Evolutionary conservation across 2,797 vertebrate species (phyloP).

Genomic region (Sebastes baramenuke): DNA sequence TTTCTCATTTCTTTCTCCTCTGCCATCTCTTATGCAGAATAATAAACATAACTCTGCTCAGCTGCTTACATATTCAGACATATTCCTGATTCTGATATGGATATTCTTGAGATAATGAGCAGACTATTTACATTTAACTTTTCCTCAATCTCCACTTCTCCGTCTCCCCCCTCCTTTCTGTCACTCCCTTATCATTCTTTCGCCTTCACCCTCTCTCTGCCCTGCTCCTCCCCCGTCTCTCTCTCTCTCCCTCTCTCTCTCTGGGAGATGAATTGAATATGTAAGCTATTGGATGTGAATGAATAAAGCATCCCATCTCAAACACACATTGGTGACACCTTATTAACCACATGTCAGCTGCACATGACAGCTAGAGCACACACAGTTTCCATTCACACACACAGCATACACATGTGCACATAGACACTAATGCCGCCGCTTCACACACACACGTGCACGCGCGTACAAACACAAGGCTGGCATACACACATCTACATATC

Average conservation of each 20-base stretch:
- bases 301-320: conserved; percentile 80
- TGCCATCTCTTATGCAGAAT: conserved; percentile 68
- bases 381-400: conserved; percentile 31
- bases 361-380: conserved; percentile 73
- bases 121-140: conserved; percentile 74
- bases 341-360: conserved; percentile 82
- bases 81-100: conserved; percentile 69
- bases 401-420: conserved; percentile 4
- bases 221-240: background rate
- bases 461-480: background rate
- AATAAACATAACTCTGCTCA: conserved; percentile 68
- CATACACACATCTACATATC: conserved; percentile 20
- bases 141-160: conserved; percentile 36
- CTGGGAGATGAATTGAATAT: conserved; percentile 77
- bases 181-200: conserved; percentile 53
- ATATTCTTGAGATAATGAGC: conserved; percentile 76
- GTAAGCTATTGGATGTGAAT: conserved; percentile 79
- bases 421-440: conserved; percentile 23
- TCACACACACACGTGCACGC: background rate
- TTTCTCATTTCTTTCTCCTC: conserved; percentile 58
- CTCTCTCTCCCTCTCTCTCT: conserved; percentile 15
- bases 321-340: conserved; percentile 83
- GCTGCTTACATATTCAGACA: conserved; percentile 80
- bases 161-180: conserved; percentile 28
- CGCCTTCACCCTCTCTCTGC: conserved; percentile 24